Conservation (phyloP, 2,113 vertebrate species). For the Cynopterus brachyotis region DNA sequence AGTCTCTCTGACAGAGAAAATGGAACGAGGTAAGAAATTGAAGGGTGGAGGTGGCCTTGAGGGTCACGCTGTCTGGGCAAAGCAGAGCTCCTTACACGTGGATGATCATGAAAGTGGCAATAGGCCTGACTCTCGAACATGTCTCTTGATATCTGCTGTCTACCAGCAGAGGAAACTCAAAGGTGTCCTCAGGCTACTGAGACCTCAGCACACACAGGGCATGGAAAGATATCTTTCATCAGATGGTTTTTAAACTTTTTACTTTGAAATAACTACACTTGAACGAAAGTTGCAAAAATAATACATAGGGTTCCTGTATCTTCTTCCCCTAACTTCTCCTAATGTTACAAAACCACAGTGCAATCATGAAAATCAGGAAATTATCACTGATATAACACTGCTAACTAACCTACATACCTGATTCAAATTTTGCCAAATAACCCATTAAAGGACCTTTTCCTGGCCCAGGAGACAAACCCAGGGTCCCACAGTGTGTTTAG, state of each 20-base stretch:
- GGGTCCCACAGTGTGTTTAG: neutral
- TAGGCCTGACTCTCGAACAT: neutral
- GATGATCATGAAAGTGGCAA: fast-evolving
- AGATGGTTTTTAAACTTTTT: neutral
- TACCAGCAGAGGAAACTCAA: neutral
- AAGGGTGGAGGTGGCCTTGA: neutral
- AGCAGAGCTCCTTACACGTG: neutral
- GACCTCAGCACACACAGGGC: neutral
- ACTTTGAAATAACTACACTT: neutral
- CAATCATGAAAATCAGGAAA: neutral
- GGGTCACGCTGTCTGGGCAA: neutral
- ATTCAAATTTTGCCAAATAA: neutral
- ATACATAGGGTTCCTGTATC: neutral
- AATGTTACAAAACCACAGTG: neutral
- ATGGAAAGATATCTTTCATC: neutral
- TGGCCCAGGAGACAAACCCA: neutral
- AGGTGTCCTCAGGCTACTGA: neutral
- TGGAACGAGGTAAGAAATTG: slow-evolving; percentile 73
- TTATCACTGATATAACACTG: neutral
- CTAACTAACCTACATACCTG: neutral
- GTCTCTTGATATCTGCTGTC: neutral
- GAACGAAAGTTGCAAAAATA: neutral
- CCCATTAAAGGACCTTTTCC: neutral
- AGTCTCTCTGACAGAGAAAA: slow-evolving; percentile 64
- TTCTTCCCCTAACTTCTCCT: neutral